These are phyloP conservation scores for Pollenia labialis DNA, from an alignment of 2,888 invertebrate genomes.

Conservation along the genomic window DNA sequence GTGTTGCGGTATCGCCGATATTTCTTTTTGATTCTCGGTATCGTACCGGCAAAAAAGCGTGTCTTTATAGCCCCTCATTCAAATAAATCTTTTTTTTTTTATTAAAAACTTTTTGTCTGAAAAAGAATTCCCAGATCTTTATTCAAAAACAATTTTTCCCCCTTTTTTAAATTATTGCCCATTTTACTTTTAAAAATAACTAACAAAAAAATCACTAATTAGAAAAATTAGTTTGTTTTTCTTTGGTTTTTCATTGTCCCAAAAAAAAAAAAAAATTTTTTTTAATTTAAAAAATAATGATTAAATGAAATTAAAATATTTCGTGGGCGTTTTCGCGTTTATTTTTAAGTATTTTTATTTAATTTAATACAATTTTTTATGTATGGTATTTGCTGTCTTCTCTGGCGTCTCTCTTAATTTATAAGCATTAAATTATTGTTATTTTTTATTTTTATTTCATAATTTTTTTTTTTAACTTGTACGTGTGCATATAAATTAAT, in stretches of 20 bases:
- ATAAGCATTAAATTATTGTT: conserved; percentile 57
- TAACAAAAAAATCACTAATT: conserved; percentile 1
- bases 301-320: conserved; percentile 70
- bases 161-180: too few relatives aligned
- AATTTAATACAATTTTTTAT: conserved; percentile 44
- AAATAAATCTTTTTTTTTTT: too few relatives aligned
- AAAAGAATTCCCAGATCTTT: too few relatives aligned
- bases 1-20: too few relatives aligned
- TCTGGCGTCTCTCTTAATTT: conserved; percentile 55
- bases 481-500: conserved; percentile 66
- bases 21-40: too few relatives aligned
- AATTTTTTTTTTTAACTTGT: conserved; percentile 33
- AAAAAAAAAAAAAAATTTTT: not conserved
- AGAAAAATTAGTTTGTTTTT: not conserved
- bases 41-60: too few relatives aligned
- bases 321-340: conserved; percentile 78
- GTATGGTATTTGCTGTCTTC: conserved; percentile 69
- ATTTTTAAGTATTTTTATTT: conserved; percentile 74
- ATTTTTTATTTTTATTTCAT: conserved; percentile 5
- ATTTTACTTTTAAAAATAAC: not conserved
- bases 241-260: conserved; percentile 7
- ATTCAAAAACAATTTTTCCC: too few relatives aligned
- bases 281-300: conserved; percentile 15
- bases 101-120: too few relatives aligned
- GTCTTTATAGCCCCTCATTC: too few relatives aligned